Conservation (phyloP, 2,888 invertebrate genomes). For the Trypoxylon attenuatum region DNA sequence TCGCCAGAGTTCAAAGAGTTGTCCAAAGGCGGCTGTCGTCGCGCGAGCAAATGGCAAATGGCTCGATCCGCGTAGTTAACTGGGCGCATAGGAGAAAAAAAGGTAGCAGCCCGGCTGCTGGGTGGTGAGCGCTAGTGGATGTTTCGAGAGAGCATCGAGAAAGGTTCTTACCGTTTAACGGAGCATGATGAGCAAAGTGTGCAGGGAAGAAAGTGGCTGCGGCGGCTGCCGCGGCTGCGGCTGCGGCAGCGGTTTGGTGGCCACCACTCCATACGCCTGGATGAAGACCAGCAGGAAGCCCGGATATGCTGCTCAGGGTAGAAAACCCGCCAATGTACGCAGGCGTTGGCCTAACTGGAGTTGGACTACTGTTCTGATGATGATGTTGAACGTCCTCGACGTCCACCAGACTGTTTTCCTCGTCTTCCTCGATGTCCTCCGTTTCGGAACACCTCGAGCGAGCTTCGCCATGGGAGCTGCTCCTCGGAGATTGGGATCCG, state of each 20-base stretch:
- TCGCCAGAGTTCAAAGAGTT: slow-evolving; percentile 44
- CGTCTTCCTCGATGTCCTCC: slow-evolving; percentile 83
- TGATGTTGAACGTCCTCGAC: slow-evolving; percentile 81
- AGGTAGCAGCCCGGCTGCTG: too few relatives aligned
- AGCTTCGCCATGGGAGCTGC: slow-evolving; percentile 59
- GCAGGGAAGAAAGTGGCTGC: slow-evolving; percentile 67
- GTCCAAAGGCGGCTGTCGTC: slow-evolving; percentile 40
- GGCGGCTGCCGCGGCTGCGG: slow-evolving; percentile 61
- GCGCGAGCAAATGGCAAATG: slow-evolving; percentile 33
- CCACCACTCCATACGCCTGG: slow-evolving; percentile 67
- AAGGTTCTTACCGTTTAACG: slow-evolving; percentile 66
- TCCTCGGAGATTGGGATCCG: slow-evolving; percentile 62
- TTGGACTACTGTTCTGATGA: slow-evolving; percentile 48
- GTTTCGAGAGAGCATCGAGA: too few relatives aligned
- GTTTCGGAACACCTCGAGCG: slow-evolving; percentile 65
- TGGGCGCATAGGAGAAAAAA: slow-evolving; percentile 3
- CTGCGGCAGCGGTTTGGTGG: slow-evolving; percentile 63
- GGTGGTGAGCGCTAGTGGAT: too few relatives aligned
- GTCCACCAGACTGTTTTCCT: slow-evolving; percentile 82
- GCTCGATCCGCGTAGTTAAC: slow-evolving; percentile 4
- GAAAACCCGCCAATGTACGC: slow-evolving; percentile 69
- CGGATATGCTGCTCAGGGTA: slow-evolving; percentile 60
- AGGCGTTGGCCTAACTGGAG: slow-evolving; percentile 69
- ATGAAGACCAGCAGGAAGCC: slow-evolving; percentile 60
- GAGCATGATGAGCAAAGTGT: slow-evolving; percentile 69